phyloP scores from a whole-genome alignment of 2,888 invertebrate genomes.

The Xanthorhoe designata region DNA sequence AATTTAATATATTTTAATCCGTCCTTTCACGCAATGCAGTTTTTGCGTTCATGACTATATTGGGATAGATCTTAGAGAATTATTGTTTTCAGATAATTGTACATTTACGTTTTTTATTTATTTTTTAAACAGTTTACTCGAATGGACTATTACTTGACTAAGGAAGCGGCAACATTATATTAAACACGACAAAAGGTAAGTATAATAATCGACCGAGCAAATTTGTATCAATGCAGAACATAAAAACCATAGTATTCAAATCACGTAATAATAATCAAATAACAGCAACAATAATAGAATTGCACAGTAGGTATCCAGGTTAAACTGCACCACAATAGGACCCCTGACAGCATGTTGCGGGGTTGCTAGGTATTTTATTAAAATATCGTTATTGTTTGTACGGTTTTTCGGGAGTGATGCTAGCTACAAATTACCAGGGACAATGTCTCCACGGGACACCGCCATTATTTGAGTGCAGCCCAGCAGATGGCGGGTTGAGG shows the following conservation, averaged over 20 bases:
- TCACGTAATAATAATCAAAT: constrained; percentile 39
- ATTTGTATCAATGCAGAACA: constrained; percentile 9
- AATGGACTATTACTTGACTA: not conserved
- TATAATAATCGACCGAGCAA: constrained; percentile 12
- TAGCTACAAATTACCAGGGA: constrained; percentile 81
- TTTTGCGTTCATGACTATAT: constrained; percentile 58
- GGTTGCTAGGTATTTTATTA: constrained; percentile 69
- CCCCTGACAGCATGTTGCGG: constrained; percentile 47
- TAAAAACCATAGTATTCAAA: constrained; percentile 9
- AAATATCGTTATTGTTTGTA: constrained; percentile 81
- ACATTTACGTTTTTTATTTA: not conserved
- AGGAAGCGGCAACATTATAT: not conserved
- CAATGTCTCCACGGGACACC: constrained; percentile 80
- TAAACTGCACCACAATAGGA: constrained; percentile 47
- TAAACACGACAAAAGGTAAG: not conserved
- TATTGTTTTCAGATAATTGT: constrained; percentile 1
- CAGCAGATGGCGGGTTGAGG: constrained; percentile 73
- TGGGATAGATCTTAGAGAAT: constrained; percentile 15
- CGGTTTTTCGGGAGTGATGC: constrained; percentile 75
- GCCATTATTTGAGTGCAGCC: constrained; percentile 67
- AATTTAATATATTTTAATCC: constrained; percentile 79
- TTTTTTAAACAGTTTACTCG: not conserved
- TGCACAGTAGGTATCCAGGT: constrained; percentile 56
- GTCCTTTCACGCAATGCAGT: constrained; percentile 70
- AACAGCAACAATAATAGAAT: constrained; percentile 49